phyloP scores from a whole-genome alignment of 2,113 vertebrate genomes.

The Toxostoma redivivum region DNA sequence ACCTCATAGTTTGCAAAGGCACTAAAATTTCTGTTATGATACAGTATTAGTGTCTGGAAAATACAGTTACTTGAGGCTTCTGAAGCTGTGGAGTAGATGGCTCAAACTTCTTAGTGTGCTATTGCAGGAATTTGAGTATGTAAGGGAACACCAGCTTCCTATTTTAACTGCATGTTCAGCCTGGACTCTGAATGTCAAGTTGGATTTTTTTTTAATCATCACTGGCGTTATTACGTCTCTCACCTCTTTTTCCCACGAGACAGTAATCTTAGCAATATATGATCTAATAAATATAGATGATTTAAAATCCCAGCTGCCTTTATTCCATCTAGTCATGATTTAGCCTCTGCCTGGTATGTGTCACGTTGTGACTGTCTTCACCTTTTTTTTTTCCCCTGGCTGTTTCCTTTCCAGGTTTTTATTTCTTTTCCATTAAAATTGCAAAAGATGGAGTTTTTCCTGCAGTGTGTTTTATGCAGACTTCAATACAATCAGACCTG shows the following conservation, averaged over 20 bases:
- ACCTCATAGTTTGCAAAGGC: not conserved
- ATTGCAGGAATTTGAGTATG: not conserved
- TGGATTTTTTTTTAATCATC: slow-evolving; percentile 36
- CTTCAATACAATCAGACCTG: not conserved
- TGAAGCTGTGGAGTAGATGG: not conserved
- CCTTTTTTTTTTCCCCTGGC: not conserved
- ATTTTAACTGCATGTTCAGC: slow-evolving; percentile 3
- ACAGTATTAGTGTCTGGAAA: not conserved
- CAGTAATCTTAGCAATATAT: slow-evolving; percentile 42
- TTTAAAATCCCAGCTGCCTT: slow-evolving; percentile 33
- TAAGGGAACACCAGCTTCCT: not conserved
- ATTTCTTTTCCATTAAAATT: not conserved
- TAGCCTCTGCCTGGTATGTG: not conserved
- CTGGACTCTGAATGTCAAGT: slow-evolving; percentile 32
- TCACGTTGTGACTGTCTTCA: not conserved
- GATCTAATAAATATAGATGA: slow-evolving; percentile 46
- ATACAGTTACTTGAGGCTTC: not conserved
- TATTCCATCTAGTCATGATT: not conserved
- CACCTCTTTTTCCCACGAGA: slow-evolving; percentile 21
- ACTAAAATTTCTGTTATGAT: not conserved
- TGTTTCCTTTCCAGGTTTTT: not conserved
- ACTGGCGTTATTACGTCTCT: not conserved
- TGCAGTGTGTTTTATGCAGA: not conserved
- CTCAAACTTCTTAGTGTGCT: not conserved
- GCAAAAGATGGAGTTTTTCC: not conserved